Conservation (phyloP, 2,797 vertebrate genomes). For the Semaprochilodus insignis region DNA sequence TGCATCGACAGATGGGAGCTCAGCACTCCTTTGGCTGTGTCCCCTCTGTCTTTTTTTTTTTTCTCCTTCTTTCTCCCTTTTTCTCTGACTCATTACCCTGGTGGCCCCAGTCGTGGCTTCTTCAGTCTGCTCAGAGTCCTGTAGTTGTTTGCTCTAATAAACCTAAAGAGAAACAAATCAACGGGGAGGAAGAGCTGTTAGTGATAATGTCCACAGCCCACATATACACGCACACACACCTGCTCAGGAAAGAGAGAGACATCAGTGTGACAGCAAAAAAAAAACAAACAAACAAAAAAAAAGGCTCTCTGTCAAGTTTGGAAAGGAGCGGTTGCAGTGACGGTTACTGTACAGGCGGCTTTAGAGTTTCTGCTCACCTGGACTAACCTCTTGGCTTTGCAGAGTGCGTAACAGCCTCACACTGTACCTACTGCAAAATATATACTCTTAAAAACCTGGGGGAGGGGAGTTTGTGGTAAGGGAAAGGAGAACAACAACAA, state of each 20-base stretch:
- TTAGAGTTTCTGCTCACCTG: slow-evolving; percentile 83
- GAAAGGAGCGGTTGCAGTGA: slow-evolving; percentile 43
- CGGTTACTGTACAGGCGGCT: slow-evolving; percentile 74
- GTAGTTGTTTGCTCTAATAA: slow-evolving; percentile 96
- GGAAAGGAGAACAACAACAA: slow-evolving; percentile 59
- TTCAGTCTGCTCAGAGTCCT: slow-evolving; percentile 95
- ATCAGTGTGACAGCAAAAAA: slow-evolving; percentile 79
- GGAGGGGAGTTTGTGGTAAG: slow-evolving; percentile 83
- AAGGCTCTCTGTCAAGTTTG: slow-evolving; percentile 57
- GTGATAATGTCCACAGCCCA: slow-evolving; percentile 72
- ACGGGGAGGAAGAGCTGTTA: slow-evolving; percentile 99
- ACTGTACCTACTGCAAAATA: slow-evolving; percentile 64
- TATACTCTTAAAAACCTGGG: slow-evolving; percentile 55
- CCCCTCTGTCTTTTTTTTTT: slow-evolving; percentile 58
- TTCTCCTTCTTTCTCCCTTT: slow-evolving; percentile 58
- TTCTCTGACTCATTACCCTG: slow-evolving; percentile 99
- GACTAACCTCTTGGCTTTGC: slow-evolving; percentile 86
- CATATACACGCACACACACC: slow-evolving; percentile 55
- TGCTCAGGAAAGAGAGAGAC: slow-evolving; percentile 81
- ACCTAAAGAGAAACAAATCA: slow-evolving; percentile 99
- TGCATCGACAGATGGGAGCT: slow-evolving; percentile 91
- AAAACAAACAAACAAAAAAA: not conserved
- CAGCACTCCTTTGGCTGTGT: slow-evolving; percentile 79
- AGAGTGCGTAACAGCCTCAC: slow-evolving; percentile 70
- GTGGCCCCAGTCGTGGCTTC: slow-evolving; percentile 93